Base-by-base conservation (phyloP, 2,797 vertebrate genomes). In the Graptemys geographica region DNA sequence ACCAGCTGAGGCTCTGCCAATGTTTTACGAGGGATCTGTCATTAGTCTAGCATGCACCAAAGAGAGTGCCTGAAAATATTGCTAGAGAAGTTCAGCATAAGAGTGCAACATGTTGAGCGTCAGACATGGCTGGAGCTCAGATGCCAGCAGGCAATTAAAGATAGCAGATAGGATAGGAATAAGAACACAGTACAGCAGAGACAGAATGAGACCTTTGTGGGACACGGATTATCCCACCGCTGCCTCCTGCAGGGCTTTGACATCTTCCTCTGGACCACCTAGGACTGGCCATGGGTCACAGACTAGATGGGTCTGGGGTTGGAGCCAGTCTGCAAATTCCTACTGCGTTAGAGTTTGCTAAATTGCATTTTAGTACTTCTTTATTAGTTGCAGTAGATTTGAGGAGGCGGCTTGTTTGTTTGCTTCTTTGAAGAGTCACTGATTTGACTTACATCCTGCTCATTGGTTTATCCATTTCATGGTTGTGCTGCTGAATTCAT, bases 391-490 rank as follows among this genome's bases (percentile, higher is more conserved):
- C 41, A 57, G 1, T 0, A 31, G 8, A 5, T 37, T 86, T 84
- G 41, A 56, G 41, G 1, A 28, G 56, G 31, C 51, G 37, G 33
- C 79, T 1, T 6, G 31, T 57, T 5, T 1, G 15, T 33, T 59
- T 86, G 3, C 25, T n/a, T 69, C 8, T 8, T 47, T 51, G 69
- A 72, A 37, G 19, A 21, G 69, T 2, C 10, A 41, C 37, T 41
- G 21, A 23, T 41, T 72, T 41, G 37, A 41, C 37, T 47, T 79
- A 6, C 18, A 1, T 7, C 44, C 65, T 72, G 18, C 9, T 79
- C 49, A 15, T 53, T 16, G 2, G 15, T 87, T 18, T n/a, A 33
- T 1, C 62, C 65, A n/a, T 82, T 5, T 1, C 0, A 0, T 2
- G 8, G 9, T 41, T 81, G 33, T 72, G 7, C 19, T 57, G 41